Base-by-base conservation (phyloP, 1,140 invertebrate genomes). In the Drosophila watanabei region DNA sequence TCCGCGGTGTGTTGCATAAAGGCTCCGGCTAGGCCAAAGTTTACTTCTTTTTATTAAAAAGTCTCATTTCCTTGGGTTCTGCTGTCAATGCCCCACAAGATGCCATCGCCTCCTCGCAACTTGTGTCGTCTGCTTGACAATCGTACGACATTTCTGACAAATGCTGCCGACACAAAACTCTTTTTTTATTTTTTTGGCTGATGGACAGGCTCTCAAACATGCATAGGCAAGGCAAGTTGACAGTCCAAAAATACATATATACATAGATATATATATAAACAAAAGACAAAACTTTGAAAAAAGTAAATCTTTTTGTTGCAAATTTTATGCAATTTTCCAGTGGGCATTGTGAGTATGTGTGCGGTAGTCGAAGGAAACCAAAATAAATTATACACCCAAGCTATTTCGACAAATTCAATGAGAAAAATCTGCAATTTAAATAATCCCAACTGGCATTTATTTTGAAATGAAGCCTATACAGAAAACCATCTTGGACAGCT, bases 61-160 rank as follows among this genome's bases (percentile, higher is more conserved):
- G 61, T 66, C 73, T 52, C 18, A 33, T 78, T 61, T 78, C 35
- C 41, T 24, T 77, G 75, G 24, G 61, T 78, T 68, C 75, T 78
- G 64, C 75, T 69, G 57, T 58, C 77, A 66, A 89, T 82, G 82
- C 78, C 81, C 62, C 85, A 81, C 77, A 72, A 60, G 75, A 75
- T 70, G 84, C 46, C 32, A 48, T 39, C n/a, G 30, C 16, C 16
- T 30, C 49, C 28, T 1, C 10, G 33, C 57, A 79, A 70, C 83
- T 60, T 82, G 69, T 64, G 70, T 70, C 33, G 72, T 83, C 75
- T 58, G 75, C 73, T 14, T 90, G 85, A 90, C 85, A 88, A 90
- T 79, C 86, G 85, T 72, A 81, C 78, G 85, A 89, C 85, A 88
- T 89, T 88, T 88, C 62, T 88, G 85, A 88, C 85, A 88, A 88